Base-by-base conservation (phyloP, 2,888 invertebrate genomes). In the Nomada fucata region DNA sequence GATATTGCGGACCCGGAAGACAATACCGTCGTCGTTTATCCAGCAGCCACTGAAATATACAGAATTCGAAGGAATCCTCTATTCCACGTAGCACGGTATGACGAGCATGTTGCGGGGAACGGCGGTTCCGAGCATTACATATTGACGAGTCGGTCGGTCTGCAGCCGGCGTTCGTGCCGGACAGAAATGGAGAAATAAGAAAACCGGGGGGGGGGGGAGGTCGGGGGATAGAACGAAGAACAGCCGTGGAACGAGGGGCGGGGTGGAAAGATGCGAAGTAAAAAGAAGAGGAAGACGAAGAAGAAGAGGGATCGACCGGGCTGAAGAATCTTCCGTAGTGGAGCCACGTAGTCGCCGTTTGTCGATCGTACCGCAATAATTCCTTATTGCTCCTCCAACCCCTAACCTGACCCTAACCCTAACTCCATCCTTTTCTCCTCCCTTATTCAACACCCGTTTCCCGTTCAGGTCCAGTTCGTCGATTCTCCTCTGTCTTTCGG, bases 291-390 rank as follows among this genome's bases (percentile, higher is more conserved):
- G 82, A 82, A 80, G 76, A 69, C 79, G 82, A 64, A 69, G 61
- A 73, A 75, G 82, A 82, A 83, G 85, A 61, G 79, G 64, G 75
- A 86, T 84, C 76, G 82, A 79, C 75, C 76, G 76, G 77, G 73
- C 69, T 15, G 18, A 10, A 87, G 83, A 89, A 88, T 90, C 86
- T 91, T 93, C 89, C 87, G 92, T 91, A 93, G 92, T 93, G 89
- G 91, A 89, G 90, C 93, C 93, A 93, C 93, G 93, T 93, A 93
- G 90, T 90, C 89, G 93, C 93, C 93, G 93, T 94, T 94, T 93
- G 93, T 94, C 93, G 93, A 93, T 93, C 92, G 93, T 91, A 92
- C 93, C 93, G 93, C 93, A 93, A 93, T 94, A 94, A 93, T 93
- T 93, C 91, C 93, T 93, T 93, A 93, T 93, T 93, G 93, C 93